A percentile compares a stretch with the other conserved stretches of the same genome.
Conservation (phyloP, 2,888 invertebrate genomes). For the Amiota minor region DNA sequence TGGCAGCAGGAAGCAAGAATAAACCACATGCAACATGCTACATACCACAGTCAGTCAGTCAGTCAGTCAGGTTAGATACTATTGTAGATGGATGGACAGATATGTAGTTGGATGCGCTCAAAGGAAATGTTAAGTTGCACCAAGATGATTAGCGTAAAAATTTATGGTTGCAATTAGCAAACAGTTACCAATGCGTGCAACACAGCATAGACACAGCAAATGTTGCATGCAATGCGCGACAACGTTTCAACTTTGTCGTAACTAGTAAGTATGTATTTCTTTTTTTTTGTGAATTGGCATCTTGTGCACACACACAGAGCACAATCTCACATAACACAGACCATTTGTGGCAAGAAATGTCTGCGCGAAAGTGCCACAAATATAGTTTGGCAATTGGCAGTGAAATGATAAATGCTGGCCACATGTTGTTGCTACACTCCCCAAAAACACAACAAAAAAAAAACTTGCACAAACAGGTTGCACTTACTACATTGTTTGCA, state of each 20-base stretch:
- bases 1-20: background rate
- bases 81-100: background rate
- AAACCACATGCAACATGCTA: slow-evolving; percentile 3
- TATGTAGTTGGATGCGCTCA: background rate
- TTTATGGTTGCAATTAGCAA: slow-evolving; percentile 29
- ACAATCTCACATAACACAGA: too few relatives aligned
- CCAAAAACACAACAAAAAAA: background rate
- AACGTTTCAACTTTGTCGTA: background rate
- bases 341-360: too few relatives aligned
- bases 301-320: too few relatives aligned
- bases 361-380: slow-evolving; percentile 16
- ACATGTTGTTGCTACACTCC: slow-evolving; percentile 22
- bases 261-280: too few relatives aligned
- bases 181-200: slow-evolving; percentile 18
- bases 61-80: background rate
- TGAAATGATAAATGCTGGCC: slow-evolving; percentile 30
- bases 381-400: slow-evolving; percentile 23
- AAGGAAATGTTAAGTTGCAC: slow-evolving; percentile 15
- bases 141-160: slow-evolving; percentile 23
- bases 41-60: slow-evolving; percentile 10
- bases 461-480: slow-evolving; percentile 5
- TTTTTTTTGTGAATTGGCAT: too few relatives aligned
- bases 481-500: background rate
- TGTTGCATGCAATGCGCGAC: slow-evolving; percentile 5
- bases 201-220: slow-evolving; percentile 2